phyloP scores from a whole-genome alignment of 2,797 vertebrate genomes.

The Scyliorhinus canicula region DNA sequence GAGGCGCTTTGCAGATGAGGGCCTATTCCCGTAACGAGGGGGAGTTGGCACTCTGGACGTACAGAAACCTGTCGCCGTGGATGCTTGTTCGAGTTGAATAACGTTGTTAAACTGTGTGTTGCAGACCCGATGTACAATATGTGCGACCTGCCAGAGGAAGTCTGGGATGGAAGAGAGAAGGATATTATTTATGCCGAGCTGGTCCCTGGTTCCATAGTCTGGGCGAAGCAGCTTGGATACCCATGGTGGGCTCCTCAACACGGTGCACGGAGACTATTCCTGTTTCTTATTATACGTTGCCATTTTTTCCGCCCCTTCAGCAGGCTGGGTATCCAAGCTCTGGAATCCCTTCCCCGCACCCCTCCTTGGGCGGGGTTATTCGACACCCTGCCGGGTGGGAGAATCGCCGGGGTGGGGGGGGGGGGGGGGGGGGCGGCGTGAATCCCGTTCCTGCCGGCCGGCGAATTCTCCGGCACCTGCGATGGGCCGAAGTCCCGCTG shows the following conservation, averaged over 20 bases:
- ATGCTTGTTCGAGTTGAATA: not conserved
- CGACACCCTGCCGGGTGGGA: too few relatives aligned
- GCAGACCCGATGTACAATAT: constrained; percentile 51
- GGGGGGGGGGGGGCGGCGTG: too few relatives aligned
- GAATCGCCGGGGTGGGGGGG: too few relatives aligned
- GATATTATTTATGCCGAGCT: constrained; percentile 53
- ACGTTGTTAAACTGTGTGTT: constrained; percentile 38
- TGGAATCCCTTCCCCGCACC: too few relatives aligned
- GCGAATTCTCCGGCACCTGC: too few relatives aligned
- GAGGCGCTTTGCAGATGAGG: not conserved
- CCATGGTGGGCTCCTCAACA: constrained; percentile 41
- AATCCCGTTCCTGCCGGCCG: too few relatives aligned
- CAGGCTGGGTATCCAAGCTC: too few relatives aligned
- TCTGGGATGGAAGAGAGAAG: constrained; percentile 47
- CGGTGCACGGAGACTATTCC: not conserved
- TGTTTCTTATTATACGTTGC: not conserved
- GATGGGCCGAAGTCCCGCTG: too few relatives aligned
- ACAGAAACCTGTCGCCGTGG: too few relatives aligned
- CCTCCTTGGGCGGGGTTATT: too few relatives aligned
- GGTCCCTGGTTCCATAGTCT: constrained; percentile 59
- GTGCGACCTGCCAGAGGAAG: constrained; percentile 56
- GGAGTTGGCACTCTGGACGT: too few relatives aligned
- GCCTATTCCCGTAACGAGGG: not conserved
- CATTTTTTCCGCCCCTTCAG: not conserved
- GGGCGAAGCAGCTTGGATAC: constrained; percentile 59